Percentiles rank a stretch among this genome's conserved stretches.
Conservation (phyloP, 2,113 vertebrate genomes). For the Vombatus ursinus region DNA sequence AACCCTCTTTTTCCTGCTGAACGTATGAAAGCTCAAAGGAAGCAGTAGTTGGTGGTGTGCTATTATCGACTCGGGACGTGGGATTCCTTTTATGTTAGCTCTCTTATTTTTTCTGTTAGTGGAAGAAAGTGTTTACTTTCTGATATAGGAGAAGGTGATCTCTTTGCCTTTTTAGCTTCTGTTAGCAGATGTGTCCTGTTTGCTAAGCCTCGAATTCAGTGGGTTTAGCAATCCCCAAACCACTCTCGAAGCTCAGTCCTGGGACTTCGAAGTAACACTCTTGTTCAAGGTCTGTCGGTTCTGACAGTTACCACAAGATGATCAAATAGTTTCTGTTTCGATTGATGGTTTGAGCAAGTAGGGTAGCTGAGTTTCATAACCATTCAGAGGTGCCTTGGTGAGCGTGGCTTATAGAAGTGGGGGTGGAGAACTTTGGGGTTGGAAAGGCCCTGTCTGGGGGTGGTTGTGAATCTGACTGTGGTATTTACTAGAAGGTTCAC, state of each 20-base stretch:
- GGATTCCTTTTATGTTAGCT: not conserved
- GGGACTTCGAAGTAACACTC: not conserved
- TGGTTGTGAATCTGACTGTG: not conserved
- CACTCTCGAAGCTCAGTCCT: not conserved
- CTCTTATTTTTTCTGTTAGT: not conserved
- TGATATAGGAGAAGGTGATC: not conserved
- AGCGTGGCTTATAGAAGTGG: not conserved
- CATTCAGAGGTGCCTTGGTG: not conserved
- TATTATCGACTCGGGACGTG: not conserved
- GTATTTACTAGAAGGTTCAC: slow-evolving; percentile 44
- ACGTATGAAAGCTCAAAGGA: not conserved
- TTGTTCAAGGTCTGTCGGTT: not conserved
- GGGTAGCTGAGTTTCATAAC: not conserved
- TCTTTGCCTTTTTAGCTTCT: not conserved
- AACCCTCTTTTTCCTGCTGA: not conserved
- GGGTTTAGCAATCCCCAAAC: slow-evolving; percentile 39
- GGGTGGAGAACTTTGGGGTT: not conserved
- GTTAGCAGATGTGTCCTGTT: not conserved
- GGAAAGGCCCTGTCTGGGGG: not conserved
- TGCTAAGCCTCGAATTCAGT: not conserved
- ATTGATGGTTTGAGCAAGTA: not conserved
- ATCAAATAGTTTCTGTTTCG: slow-evolving; percentile 53
- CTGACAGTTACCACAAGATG: slow-evolving; percentile 51
- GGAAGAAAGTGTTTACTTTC: not conserved
- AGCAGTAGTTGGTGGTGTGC: not conserved